Evolutionary conservation across 2,113 vertebrate genomes (phyloP), one percentile per base, ranked within the genome.

Genomic region (Antigone vipio): DNA sequence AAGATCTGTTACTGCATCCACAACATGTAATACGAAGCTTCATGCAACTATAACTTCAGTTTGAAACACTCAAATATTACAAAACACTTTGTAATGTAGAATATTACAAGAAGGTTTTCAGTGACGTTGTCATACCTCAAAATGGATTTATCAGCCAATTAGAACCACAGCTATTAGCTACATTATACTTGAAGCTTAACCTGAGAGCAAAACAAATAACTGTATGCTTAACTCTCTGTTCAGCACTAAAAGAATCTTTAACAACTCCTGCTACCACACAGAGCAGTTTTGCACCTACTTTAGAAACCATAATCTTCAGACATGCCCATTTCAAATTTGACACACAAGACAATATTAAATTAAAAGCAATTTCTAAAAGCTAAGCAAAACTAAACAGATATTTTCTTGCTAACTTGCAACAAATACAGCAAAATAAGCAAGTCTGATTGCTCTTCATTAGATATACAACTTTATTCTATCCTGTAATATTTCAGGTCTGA

Each of bases 401-500:
- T 86, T 79, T 85, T 84, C 81, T 79, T 87, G 73, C 66, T 86
- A 89, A 63, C 14, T 76, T 69, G 24, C 22, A 55, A 89, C 9
- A 73, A 83, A 68, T 14, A 81, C 18, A 73, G 83, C 30, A 85
- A 94, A 91, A 64, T 32, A 81, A 91, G 67, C n/a, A 94, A 52
- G 35, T 74, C 27, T 92, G 85, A 60, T 30, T 88, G 59, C 64
- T 89, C 81, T 80, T 87, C 76, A 59, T 89, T 85, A 93, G 75
- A 81, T 64, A 94, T 6, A 73, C 35, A 93, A 76, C 15, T 96
- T 95, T 89, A 78, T 80, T 73, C 85, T 90, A 94, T 69, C 49
- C 76, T 95, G 58, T 30, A 91, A 38, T 60, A 93, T 77, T 89
- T 89, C 53, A 93, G 76, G 59, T 62, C 72, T 94, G 82, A 96